Evolutionary conservation across 1,140 invertebrate genomes (phyloP), one percentile per base, ranked within the genome.

Genomic region (Hyphantria cunea): DNA sequence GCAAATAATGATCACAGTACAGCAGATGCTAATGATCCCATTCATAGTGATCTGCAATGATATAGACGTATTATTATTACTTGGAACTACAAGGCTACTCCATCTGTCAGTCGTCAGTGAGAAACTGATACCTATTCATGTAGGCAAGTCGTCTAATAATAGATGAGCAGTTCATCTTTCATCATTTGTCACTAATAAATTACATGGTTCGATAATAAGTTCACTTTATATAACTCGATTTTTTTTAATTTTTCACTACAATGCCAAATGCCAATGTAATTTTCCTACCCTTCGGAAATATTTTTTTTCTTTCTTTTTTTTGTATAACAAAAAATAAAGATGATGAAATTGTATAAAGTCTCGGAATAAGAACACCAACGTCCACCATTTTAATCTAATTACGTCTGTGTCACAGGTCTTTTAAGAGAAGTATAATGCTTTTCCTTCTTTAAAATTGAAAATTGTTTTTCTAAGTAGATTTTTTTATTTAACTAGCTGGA

Each of bases 1-100:
- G 71, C 70, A 80, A 86, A 77, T 78, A 74, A 78, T 77, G 71
- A 77, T 76, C 74, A 63, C 66, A 60, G 67, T 66, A 62, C 48
- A 68, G 52, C 69, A 56, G 41, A 59, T 64, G 74, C 72, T 86
- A 86, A 88, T 88, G 79, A 81, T 74, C 64, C 76, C 75, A 88
- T 88, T 86, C 83, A 88, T 88, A 74, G 78, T 79, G 69, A 84
- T 87, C 76, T 78, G 75, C 75, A 78, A 78, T 81, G 78, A 86
- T 80, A 75, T 70, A 68, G 69, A 77, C 68, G 68, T 83, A 82
- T 84, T 82, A 84, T n/a, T n/a, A 25, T 81, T 85, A 74, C 72
- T 66, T 44, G 68, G 47, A 61, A 74, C 67, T 78, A 83, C 80
- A 80, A 72, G 77, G 68, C 62, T 78, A 62, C 17, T 25, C 72